Conservation (phyloP, 1,140 invertebrate genomes). For the Tetranychus cinnabarinus region DNA sequence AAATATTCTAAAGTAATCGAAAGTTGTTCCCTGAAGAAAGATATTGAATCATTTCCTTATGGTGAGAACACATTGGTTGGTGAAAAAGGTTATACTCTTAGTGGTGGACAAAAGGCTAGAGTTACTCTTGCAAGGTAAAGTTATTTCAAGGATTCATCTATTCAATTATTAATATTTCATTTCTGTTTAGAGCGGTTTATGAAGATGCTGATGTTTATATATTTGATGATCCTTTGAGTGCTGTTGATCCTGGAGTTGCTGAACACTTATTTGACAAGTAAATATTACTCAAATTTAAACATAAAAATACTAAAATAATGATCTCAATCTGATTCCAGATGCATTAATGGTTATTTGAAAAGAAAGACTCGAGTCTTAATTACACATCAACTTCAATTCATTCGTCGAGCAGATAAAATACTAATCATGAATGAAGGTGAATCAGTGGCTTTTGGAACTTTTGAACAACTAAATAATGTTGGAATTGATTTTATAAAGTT, state of each 20-base stretch:
- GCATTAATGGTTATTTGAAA: slow-evolving; percentile 49
- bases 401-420: slow-evolving; percentile 37
- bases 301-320: not conserved
- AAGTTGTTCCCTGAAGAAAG: slow-evolving; percentile 23
- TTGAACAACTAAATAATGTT: not conserved
- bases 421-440: slow-evolving; percentile 44
- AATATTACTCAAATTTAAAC: not conserved
- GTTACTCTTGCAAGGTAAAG: slow-evolving; percentile 14
- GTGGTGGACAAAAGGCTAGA: slow-evolving; percentile 37
- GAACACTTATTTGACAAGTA: slow-evolving; percentile 11
- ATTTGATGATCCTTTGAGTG: slow-evolving; percentile 24
- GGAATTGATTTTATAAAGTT: too few relatives aligned
- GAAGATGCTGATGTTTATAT: slow-evolving; percentile 4
- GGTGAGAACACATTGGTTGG: slow-evolving; percentile 78
- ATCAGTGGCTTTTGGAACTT: slow-evolving; percentile 11
- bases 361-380: slow-evolving; percentile 61
- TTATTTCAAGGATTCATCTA: not conserved
- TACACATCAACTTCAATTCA: slow-evolving; percentile 38
- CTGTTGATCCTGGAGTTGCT: slow-evolving; percentile 23
- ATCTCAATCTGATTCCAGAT: slow-evolving; percentile 23
- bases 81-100: slow-evolving; percentile 83
- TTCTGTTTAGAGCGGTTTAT: not conserved
- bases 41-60: slow-evolving; percentile 32
- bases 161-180: not conserved
- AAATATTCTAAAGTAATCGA: slow-evolving; percentile 15